Percentiles rank a stretch among this genome's conserved stretches.
Conservation (phyloP, 2,797 vertebrate genomes). For the Pangasius sanitwongsei region DNA sequence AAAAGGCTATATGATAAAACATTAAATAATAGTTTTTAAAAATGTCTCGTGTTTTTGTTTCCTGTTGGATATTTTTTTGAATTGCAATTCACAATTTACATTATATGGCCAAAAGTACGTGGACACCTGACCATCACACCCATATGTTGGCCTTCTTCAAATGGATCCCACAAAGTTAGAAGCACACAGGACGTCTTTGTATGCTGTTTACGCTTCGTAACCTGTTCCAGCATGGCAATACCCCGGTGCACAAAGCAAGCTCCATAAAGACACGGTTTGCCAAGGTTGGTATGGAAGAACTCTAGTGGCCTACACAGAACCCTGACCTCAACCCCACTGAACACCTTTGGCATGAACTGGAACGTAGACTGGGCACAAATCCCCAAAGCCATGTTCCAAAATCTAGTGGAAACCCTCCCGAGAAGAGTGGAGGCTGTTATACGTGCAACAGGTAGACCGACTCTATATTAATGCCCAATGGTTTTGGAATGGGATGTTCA, state of each 20-base stretch:
- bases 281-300: not conserved
- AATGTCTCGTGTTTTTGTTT: not conserved
- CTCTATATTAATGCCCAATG: not conserved
- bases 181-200: not conserved
- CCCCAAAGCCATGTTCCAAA: not conserved
- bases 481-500: not conserved
- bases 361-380: not conserved
- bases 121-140: not conserved
- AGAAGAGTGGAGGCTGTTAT: not conserved
- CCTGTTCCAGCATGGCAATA: not conserved
- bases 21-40: not conserved
- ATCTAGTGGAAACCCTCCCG: not conserved
- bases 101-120: not conserved
- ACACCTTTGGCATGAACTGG: not conserved
- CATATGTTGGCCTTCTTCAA: not conserved
- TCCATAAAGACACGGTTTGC: not conserved
- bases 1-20: not conserved
- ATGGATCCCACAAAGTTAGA: not conserved
- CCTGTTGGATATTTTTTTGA: not conserved
- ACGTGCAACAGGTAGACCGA: not conserved
- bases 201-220: not conserved
- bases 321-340: not conserved
- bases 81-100: not conserved
- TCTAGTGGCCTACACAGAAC: not conserved
- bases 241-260: not conserved